Conservation (phyloP, 1,140 invertebrate species). For the Zaprionus inermis region DNA sequence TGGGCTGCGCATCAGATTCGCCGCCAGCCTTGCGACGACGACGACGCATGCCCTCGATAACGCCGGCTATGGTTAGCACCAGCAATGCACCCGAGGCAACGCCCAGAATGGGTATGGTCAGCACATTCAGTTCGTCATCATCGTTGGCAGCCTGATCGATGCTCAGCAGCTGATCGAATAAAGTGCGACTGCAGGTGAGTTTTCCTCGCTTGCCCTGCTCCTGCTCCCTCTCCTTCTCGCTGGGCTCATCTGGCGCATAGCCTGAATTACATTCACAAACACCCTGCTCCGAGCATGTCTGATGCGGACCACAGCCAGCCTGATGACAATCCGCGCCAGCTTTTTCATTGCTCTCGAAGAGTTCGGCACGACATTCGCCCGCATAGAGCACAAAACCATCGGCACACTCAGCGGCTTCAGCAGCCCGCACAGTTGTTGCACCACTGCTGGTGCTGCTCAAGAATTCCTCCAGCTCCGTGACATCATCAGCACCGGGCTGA, state of each 20-base stretch:
- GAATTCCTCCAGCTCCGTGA: constrained; percentile 18
- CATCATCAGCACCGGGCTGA: constrained; percentile 5
- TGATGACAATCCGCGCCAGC: constrained; percentile 33
- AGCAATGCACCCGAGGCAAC: constrained; percentile 53
- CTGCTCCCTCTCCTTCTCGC: constrained; percentile 25
- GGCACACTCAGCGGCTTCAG: constrained; percentile 27
- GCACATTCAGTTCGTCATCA: constrained; percentile 55
- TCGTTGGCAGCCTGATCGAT: constrained; percentile 62
- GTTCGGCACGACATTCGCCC: constrained; percentile 59
- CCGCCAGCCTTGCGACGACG: background rate
- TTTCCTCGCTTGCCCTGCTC: background rate
- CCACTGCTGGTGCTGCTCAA: constrained; percentile 2
- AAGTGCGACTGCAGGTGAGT: constrained; percentile 47
- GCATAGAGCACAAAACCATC: constrained; percentile 55
- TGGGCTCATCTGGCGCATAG: constrained; percentile 23
- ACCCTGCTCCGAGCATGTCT: constrained; percentile 45
- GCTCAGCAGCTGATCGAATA: constrained; percentile 52
- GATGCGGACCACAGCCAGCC: constrained; percentile 56
- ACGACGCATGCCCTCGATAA: constrained; percentile 33
- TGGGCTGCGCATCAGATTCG: constrained; percentile 18
- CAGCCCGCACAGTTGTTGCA: background rate
- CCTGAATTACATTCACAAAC: constrained; percentile 49
- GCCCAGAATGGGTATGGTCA: constrained; percentile 65
- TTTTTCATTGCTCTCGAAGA: constrained; percentile 64
- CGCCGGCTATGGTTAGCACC: constrained; percentile 51